A percentile compares a stretch with the other conserved stretches of the same genome.
Conservation (phyloP, 2,888 invertebrate species). For the Dichetophora obliterata region DNA sequence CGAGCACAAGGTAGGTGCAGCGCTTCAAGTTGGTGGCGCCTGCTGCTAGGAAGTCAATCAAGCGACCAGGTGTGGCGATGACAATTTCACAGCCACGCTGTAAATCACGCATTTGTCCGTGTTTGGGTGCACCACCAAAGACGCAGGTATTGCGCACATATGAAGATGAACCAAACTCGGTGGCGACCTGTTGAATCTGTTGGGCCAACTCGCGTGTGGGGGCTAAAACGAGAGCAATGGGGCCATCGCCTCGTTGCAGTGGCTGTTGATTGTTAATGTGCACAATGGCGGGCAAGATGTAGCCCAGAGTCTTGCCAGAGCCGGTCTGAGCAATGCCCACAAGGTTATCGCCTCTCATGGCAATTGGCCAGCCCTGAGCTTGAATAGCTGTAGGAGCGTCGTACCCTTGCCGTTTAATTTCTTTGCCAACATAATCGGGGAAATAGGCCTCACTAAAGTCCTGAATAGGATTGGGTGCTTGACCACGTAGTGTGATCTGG, state of each 20-base stretch:
- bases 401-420: constrained; percentile 77
- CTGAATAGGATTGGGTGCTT: constrained; percentile 82
- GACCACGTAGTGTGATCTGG: constrained; percentile 83
- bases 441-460: constrained; percentile 84
- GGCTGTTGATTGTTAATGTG: constrained; percentile 88
- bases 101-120: constrained; percentile 80
- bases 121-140: constrained; percentile 92
- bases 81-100: constrained; percentile 89
- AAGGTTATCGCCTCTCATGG: constrained; percentile 85
- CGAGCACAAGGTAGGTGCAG: constrained; percentile 90
- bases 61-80: constrained; percentile 92
- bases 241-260: constrained; percentile 84
- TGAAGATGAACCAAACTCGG: constrained; percentile 84
- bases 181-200: constrained; percentile 87
- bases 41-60: constrained; percentile 88
- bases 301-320: constrained; percentile 84
- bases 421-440: constrained; percentile 80
- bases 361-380: constrained; percentile 90
- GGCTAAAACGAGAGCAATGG: constrained; percentile 84
- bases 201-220: constrained; percentile 85
- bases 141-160: constrained; percentile 88
- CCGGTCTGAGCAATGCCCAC: constrained; percentile 91
- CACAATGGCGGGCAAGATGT: constrained; percentile 86
- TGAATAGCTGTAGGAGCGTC: constrained; percentile 87
- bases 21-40: constrained; percentile 81